phyloP scores from a whole-genome alignment of 2,797 vertebrate genomes.

The Perodicticus potto region DNA sequence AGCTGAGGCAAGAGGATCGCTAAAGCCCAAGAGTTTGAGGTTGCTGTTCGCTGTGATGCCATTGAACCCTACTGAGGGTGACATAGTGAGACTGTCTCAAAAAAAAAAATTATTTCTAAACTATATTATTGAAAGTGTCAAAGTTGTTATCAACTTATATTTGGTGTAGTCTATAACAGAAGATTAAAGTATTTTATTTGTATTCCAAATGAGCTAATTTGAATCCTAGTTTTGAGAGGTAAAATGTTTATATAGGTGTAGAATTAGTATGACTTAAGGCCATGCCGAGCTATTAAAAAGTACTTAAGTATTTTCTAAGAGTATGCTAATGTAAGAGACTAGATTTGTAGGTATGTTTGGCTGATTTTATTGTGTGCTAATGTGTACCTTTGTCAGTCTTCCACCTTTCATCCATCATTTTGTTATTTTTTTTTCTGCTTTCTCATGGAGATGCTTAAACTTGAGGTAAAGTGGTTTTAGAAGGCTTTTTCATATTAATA shows the following conservation, averaged over 20 bases:
- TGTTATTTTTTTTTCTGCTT: slow-evolving; percentile 87
- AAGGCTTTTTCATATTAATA: slow-evolving; percentile 69
- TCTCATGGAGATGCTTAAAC: slow-evolving; percentile 92
- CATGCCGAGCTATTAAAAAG: slow-evolving; percentile 15
- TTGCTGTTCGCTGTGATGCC: no score
- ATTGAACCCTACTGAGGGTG: no score
- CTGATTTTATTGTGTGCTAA: slow-evolving; percentile 71
- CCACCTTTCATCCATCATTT: slow-evolving; percentile 85
- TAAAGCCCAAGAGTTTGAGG: no score
- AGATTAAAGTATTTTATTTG: slow-evolving; percentile 56
- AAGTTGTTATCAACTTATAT: slow-evolving; percentile 46
- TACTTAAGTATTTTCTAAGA: slow-evolving; percentile 8
- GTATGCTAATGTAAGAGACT: not conserved
- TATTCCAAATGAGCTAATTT: slow-evolving; percentile 57
- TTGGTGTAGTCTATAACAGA: slow-evolving; percentile 26
- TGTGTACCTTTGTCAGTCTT: slow-evolving; percentile 81
- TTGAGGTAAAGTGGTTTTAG: slow-evolving; percentile 90
- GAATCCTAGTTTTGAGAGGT: slow-evolving; percentile 56
- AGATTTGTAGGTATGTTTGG: slow-evolving; percentile 45
- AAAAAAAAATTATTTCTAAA: not conserved
- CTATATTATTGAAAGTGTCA: slow-evolving; percentile 43
- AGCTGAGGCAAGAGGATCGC: no score
- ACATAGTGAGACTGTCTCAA: no score
- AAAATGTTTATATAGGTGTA: not conserved
- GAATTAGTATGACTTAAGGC: not conserved